Conservation (phyloP, 30 jellyfish, hydroid and myxozoan genomes). For the Calvadosia cruxmelitensis region DNA sequence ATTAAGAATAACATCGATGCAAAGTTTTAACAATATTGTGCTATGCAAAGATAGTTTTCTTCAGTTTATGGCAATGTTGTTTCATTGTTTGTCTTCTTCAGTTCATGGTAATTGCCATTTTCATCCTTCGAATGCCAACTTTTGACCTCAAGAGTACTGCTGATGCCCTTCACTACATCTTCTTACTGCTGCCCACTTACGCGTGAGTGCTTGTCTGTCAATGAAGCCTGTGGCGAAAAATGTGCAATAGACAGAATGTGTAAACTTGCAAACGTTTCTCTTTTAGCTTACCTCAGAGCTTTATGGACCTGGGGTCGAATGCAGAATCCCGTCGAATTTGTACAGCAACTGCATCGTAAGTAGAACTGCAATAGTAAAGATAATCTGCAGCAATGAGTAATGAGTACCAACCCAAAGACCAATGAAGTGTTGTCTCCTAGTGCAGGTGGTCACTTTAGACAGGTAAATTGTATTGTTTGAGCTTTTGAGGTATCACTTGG, state of each 20-base stretch:
- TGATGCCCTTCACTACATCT: conserved; percentile 39
- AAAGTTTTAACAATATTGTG: too few relatives aligned
- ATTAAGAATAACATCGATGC: too few relatives aligned
- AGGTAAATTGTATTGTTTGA: too few relatives aligned
- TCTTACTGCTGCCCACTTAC: conserved; percentile 64
- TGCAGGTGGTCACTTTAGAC: too few relatives aligned
- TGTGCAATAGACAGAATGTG: not conserved
- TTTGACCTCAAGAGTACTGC: conserved; percentile 41
- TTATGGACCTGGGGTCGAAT: conserved; percentile 55
- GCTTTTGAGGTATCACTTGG: too few relatives aligned
- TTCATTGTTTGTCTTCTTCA: conserved; percentile 7
- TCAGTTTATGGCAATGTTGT: too few relatives aligned
- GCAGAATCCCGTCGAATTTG: conserved; percentile 40
- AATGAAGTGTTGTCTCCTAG: too few relatives aligned
- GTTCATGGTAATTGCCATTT: conserved; percentile 73
- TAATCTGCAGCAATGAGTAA: too few relatives aligned
- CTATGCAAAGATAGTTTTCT: too few relatives aligned
- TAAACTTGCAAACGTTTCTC: not conserved
- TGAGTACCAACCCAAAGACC: too few relatives aligned
- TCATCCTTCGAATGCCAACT: conserved; percentile 35
- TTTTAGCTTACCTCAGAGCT: conserved; percentile 60
- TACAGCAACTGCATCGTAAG: conserved; percentile 19
- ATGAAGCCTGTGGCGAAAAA: too few relatives aligned
- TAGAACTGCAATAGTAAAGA: not conserved
- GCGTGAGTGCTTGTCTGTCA: conserved; percentile 36